Conservation (phyloP, 2,113 vertebrate species). For the Eretmochelys imbricata region DNA sequence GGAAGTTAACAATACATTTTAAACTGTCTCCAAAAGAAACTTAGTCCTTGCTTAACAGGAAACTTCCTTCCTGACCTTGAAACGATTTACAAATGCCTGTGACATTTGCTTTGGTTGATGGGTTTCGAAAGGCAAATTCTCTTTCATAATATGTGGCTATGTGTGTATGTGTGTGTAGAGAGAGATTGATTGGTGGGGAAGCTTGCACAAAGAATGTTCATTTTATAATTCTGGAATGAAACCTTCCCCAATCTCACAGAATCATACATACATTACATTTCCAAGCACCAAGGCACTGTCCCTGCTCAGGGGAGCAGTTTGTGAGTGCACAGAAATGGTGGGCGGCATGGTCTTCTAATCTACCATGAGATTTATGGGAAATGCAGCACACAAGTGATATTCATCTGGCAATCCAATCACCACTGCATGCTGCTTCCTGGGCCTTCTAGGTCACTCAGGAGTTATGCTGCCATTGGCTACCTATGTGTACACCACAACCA, state of each 20-base stretch:
- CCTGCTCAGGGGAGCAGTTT: background rate
- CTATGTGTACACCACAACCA: background rate
- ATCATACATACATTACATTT: background rate
- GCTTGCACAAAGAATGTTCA: background rate
- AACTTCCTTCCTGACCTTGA: background rate
- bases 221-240: background rate
- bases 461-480: background rate
- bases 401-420: background rate
- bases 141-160: background rate
- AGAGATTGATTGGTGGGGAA: background rate
- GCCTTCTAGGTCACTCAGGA: background rate
- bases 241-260: background rate
- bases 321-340: background rate
- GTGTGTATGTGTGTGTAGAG: background rate
- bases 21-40: background rate
- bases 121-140: background rate
- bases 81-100: background rate
- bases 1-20: constrained; percentile 18
- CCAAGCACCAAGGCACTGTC: background rate
- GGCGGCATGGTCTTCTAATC: background rate
- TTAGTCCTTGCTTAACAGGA: background rate
- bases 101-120: background rate
- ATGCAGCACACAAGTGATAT: background rate
- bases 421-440: background rate
- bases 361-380: background rate